A percentile compares a stretch with the other conserved stretches of the same genome.
phyloP scores from a whole-genome alignment of 2,113 vertebrate genomes.

The Phaethornis superciliosus region DNA sequence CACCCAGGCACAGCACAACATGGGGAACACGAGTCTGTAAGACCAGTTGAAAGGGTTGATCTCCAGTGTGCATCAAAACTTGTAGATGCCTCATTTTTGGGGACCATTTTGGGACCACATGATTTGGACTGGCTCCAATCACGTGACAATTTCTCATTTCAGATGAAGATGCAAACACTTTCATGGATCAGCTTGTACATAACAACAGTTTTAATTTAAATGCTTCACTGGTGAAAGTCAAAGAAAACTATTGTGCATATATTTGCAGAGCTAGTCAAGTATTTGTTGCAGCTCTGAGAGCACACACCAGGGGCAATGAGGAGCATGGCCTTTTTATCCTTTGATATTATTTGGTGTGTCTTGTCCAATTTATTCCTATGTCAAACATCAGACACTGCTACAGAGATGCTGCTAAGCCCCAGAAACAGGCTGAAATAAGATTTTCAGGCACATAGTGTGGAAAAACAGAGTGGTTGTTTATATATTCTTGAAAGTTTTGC shows the following conservation, averaged over 20 bases:
- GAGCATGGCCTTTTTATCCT: background rate
- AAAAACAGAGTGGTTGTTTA: background rate
- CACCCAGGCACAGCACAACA: background rate
- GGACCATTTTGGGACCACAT: background rate
- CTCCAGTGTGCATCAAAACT: background rate
- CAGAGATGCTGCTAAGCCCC: conserved; percentile 29
- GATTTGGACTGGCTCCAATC: background rate
- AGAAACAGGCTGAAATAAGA: conserved; percentile 9
- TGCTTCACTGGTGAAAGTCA: background rate
- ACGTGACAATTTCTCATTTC: background rate
- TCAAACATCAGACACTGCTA: background rate
- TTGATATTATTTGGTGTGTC: conserved; percentile 14
- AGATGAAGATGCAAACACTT: background rate
- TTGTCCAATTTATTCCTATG: conserved; percentile 40
- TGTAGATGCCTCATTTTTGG: background rate
- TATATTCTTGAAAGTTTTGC: conserved; percentile 4
- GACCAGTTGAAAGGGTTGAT: rapidly evolving
- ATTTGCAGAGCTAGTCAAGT: background rate
- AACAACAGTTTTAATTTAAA: background rate
- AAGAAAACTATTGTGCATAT: background rate
- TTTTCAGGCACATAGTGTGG: conserved; percentile 40
- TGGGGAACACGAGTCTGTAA: rapidly evolving
- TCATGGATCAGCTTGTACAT: background rate
- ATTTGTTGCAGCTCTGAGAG: background rate
- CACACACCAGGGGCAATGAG: background rate